Conservation (phyloP, 2,888 invertebrate genomes). For the Eutolmus rufibarbis region DNA sequence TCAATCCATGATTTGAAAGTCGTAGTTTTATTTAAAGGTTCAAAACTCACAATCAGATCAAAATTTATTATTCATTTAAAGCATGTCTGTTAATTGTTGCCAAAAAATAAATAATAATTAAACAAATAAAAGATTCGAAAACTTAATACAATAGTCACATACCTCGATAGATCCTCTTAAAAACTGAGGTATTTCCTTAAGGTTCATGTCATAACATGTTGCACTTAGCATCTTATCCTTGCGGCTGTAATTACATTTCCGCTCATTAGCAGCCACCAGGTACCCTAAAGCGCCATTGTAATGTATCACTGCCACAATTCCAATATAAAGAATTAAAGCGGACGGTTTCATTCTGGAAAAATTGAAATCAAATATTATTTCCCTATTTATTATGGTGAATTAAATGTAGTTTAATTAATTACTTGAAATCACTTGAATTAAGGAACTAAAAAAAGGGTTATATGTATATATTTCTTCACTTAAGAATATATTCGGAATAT, state of each 20-base stretch:
- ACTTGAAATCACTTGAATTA: background rate
- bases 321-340: constrained; percentile 1
- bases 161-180: constrained; percentile 60
- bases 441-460: background rate
- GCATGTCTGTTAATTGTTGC: too few species aligned
- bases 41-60: too few species aligned
- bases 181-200: constrained; percentile 60
- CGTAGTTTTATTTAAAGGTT: too few species aligned
- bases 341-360: constrained; percentile 11
- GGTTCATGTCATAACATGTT: constrained; percentile 58
- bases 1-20: too few species aligned
- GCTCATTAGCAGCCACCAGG: constrained; percentile 53
- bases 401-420: background rate
- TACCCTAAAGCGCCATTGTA: constrained; percentile 49
- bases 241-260: constrained; percentile 57
- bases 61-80: too few species aligned
- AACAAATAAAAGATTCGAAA: background rate
- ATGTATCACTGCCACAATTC: background rate
- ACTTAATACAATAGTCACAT: constrained; percentile 47
- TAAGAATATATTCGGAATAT: background rate
- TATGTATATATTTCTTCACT: background rate
- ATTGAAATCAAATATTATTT: background rate
- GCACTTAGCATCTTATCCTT: constrained; percentile 57
- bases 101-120: too few species aligned
- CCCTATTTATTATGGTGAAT: background rate